phyloP scores from a whole-genome alignment of 2,113 vertebrate genomes.

The Anhinga anhinga region DNA sequence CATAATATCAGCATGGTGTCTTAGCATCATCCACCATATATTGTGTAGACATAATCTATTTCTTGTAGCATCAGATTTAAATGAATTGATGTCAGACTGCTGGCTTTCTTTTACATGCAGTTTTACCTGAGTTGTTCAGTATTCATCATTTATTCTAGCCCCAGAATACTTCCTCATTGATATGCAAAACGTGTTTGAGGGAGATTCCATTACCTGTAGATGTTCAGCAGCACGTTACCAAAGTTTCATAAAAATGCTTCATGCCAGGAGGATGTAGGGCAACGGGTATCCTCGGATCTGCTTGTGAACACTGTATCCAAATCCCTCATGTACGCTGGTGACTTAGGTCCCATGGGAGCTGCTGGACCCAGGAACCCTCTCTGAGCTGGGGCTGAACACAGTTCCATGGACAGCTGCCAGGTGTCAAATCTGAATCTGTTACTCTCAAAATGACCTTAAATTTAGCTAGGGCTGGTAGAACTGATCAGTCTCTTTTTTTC shows the following conservation, averaged over 20 bases:
- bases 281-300: rapidly evolving
- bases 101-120: background rate
- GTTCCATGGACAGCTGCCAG: rapidly evolving
- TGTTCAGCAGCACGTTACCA: background rate
- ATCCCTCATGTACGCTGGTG: background rate
- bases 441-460: background rate
- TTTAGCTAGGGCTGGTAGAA: background rate
- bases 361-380: rapidly evolving
- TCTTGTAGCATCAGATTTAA: background rate
- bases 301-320: background rate
- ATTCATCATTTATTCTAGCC: background rate
- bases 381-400: rapidly evolving
- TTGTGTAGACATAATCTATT: background rate
- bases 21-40: background rate
- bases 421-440: background rate
- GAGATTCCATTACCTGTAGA: background rate
- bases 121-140: background rate
- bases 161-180: background rate
- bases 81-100: too few relatives aligned
- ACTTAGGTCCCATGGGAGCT: background rate
- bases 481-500: rapidly evolving
- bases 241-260: background rate
- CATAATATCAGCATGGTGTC: background rate
- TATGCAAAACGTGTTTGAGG: background rate
- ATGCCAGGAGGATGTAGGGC: background rate